Evolutionary conservation across 2,113 vertebrate species (phyloP), one percentile per base, ranked within the genome.

Genomic region (Balaeniceps rex): DNA sequence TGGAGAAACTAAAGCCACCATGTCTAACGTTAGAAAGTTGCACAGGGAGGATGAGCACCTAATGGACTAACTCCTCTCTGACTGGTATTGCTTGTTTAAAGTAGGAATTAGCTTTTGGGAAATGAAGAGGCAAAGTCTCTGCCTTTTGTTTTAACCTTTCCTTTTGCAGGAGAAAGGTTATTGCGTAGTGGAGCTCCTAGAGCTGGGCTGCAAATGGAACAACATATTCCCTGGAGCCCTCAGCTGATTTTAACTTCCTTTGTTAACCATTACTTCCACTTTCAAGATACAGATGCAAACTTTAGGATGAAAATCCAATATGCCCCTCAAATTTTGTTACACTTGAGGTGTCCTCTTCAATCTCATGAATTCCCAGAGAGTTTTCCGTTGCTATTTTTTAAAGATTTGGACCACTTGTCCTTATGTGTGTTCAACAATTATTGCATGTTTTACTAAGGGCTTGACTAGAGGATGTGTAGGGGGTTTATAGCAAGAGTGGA

Each of bases 141-240:
- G 55, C 55, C 51, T 93, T 81, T 77, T 69, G 28, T 90, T 85
- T 83, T 79, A 92, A 58, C 51, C 25, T 75, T 88, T 86, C 7
- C 8, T 90, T 94, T 64, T 58, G 29, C 60, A 79, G 23, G n/a
- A 70, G 23, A 68, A 90, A 75, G 2, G 12, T 86, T 71, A 23
- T 81, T 55, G 23, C 47, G 54, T 15, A 6, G 5, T 29, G 40
- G 17, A 72, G 24, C n/a, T 90, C 6, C 66, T 38, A 68, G 24
- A 72, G 28, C 24, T 42, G 36, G 68, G 16, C 28, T 80, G 25
- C 40, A 93, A 95, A 80, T 74, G 29, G 40, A 92, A 61, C 21
- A 64, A 12, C 10, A 4, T 11, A 26, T 28, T 34, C 44, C 54
- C 40, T 49, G 51, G 46, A 9, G 22, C 15, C 28, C 21, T 68